Base-by-base conservation (phyloP, 2,888 invertebrate genomes). In the Cephus nigrinus region DNA sequence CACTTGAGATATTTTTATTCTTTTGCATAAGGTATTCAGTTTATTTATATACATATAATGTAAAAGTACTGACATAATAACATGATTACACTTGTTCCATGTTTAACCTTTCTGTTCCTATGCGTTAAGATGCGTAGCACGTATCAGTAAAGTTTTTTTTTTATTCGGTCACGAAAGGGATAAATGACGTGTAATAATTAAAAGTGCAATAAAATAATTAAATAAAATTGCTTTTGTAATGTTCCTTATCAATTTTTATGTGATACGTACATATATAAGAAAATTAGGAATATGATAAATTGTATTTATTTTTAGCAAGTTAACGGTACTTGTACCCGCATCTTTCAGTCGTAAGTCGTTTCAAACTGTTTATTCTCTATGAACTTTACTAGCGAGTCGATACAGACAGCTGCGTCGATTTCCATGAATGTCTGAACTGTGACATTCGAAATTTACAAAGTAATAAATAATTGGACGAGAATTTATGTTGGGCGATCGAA, bases 1-100 rank as follows among this genome's bases (percentile, higher is more conserved):
- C 74, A 68, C 68, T 74, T 69, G 34, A 68, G 32, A 34, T 68
- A 73, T 73, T 73, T 76, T 23, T 75, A 31, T 75, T 73, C 23
- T 68, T 69, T 12, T 23, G 30, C 68, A 35, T 73, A 30, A 4
- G 12, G 30, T 35, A 68, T 68, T 73, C 32, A 11, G n/a, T 31
- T n/a, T 55, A 76, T 32, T 76, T 33, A 77, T 74, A 33, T 33
- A 76, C 74, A 33, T 23, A 40, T 55, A 55, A 73, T 69, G 12
- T 23, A 12, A 12, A 40, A 9, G n/a, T 15, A 15, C 73, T 35
- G 36, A 15, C 12, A 69, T 76, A 15, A 69, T 40, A 40, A 5
- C 5, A 5, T 36, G 1, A 36, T 40, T 40, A 5, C 40, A 40
- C 15, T 40, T 40, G 40, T 15, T 15, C 5, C 40, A 15, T 40